Evolutionary conservation across 2,797 vertebrate species (phyloP).

Genomic region (Nyctalus aviator): DNA sequence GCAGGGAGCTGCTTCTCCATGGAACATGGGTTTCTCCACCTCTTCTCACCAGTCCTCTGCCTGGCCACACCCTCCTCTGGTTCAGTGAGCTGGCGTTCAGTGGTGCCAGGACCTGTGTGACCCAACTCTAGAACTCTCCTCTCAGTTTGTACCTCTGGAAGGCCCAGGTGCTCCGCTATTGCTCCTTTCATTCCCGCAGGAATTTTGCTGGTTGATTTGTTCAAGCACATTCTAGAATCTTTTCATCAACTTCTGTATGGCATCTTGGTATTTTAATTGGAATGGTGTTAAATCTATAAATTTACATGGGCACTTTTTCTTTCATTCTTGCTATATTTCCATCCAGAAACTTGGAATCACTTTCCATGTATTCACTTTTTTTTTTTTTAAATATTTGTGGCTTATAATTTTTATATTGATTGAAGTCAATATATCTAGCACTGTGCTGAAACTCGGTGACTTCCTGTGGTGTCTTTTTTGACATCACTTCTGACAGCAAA

Average conservation of each 20-base stretch:
- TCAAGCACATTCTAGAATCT: constrained; percentile 9
- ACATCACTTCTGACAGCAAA: background rate
- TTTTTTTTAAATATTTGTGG: background rate
- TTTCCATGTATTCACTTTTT: background rate
- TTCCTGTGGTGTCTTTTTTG: background rate
- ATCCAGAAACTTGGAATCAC: constrained; percentile 7
- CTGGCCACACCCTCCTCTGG: background rate
- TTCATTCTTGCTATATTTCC: background rate
- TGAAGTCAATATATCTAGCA: background rate
- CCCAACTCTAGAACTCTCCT: background rate
- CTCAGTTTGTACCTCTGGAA: constrained; percentile 1
- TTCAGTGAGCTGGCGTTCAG: background rate
- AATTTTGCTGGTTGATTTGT: background rate
- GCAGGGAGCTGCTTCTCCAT: background rate
- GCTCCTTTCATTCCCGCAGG: background rate
- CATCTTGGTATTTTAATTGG: constrained; percentile 38
- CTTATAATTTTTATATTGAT: constrained; percentile 10
- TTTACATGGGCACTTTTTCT: background rate
- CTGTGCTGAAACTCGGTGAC: background rate
- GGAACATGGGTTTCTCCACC: background rate
- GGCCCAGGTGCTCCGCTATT: background rate
- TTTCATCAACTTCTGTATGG: constrained; percentile 6
- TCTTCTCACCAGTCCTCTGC: background rate
- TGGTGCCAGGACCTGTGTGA: constrained; percentile 6
- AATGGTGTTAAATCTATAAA: constrained; percentile 29